Conservation (phyloP, 2,888 invertebrate genomes). For the Leptinotarsa haldemani region DNA sequence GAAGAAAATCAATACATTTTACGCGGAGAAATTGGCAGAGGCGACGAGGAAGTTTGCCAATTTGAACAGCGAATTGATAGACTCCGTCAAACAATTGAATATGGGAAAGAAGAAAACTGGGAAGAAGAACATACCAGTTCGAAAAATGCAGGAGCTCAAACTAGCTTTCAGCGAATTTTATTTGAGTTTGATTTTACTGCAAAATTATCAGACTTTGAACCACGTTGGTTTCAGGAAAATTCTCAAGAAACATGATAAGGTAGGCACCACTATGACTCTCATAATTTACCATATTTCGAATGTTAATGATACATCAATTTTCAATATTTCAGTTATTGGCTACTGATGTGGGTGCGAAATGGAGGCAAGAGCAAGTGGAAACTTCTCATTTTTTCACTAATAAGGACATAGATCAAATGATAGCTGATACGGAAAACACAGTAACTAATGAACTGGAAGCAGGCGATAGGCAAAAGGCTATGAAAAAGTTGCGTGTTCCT, state of each 20-base stretch:
- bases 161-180: slow-evolving; percentile 93
- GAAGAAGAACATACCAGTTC: slow-evolving; percentile 67
- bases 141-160: slow-evolving; percentile 85
- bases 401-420: slow-evolving; percentile 86
- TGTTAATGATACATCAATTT: neutral
- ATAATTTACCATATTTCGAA: slow-evolving; percentile 38
- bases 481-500: slow-evolving; percentile 88
- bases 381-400: slow-evolving; percentile 86
- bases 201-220: slow-evolving; percentile 90
- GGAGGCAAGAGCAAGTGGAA: slow-evolving; percentile 84
- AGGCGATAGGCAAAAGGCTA: slow-evolving; percentile 85
- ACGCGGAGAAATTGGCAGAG: slow-evolving; percentile 89
- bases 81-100: slow-evolving; percentile 61
- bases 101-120: slow-evolving; percentile 57
- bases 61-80: slow-evolving; percentile 77
- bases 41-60: slow-evolving; percentile 84
- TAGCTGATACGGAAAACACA: slow-evolving; percentile 80
- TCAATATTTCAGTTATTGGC: slow-evolving; percentile 65
- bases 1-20: slow-evolving; percentile 90
- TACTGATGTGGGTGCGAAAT: slow-evolving; percentile 77
- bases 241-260: slow-evolving; percentile 91
- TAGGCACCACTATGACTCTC: slow-evolving; percentile 53
- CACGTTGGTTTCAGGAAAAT: slow-evolving; percentile 92
- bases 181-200: slow-evolving; percentile 83
- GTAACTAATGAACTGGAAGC: slow-evolving; percentile 79